Evolutionary conservation across 2,113 vertebrate species (phyloP).

Genomic region (Athene noctua): DNA sequence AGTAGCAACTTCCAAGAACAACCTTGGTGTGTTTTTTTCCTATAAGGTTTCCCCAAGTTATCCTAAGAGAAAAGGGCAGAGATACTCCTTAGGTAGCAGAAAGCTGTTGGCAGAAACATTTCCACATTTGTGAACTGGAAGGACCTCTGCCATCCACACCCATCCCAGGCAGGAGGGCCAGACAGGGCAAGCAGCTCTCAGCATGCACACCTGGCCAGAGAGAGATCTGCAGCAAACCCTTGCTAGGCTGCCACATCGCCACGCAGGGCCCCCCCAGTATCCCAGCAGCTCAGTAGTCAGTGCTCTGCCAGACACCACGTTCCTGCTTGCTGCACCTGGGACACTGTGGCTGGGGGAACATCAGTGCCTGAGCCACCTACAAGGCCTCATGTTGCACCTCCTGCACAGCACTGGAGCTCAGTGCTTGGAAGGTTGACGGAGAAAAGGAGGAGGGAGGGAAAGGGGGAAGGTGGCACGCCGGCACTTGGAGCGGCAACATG

Average conservation of each 20-base stretch:
- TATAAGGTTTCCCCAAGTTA: not conserved
- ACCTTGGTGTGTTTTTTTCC: not conserved
- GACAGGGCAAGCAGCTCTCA: not conserved
- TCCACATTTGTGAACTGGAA: not conserved
- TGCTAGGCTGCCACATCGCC: not conserved
- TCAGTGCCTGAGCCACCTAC: accelerated
- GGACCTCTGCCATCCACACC: not conserved
- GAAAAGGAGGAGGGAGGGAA: not conserved
- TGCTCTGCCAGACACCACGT: not conserved
- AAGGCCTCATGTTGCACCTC: accelerated
- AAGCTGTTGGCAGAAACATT: not conserved
- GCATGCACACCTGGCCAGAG: not conserved
- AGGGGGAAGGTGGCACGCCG: not conserved
- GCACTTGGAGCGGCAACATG: accelerated
- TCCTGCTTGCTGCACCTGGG: not conserved
- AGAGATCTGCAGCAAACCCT: not conserved
- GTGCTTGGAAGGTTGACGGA: accelerated
- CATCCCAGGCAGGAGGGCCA: accelerated
- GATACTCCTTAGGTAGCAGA: not conserved
- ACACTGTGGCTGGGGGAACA: not conserved
- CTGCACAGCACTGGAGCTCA: not conserved
- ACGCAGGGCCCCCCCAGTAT: accelerated
- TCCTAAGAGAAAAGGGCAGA: not conserved
- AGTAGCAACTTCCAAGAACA: not conserved
- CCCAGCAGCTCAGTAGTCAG: not conserved